Conservation (phyloP, 2,797 vertebrate genomes). For the Pseudochirops corinnae region DNA sequence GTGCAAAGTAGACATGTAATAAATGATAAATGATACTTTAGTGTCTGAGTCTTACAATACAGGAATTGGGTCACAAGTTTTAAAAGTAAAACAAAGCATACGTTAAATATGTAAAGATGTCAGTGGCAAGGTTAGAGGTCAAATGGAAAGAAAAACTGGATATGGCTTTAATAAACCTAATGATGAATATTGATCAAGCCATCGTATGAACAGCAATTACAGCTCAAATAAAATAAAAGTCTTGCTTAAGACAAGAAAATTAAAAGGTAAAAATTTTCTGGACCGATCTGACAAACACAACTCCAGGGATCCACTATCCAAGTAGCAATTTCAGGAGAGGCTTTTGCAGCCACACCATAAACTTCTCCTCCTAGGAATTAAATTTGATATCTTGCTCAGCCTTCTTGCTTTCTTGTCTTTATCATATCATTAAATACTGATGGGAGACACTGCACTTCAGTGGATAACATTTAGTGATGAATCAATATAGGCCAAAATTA, state of each 20-base stretch:
- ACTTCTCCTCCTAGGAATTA: slow-evolving; percentile 6
- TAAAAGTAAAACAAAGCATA: slow-evolving; percentile 20
- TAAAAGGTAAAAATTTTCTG: not conserved
- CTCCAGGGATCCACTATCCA: not conserved
- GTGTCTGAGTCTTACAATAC: not conserved
- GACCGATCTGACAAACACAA: not conserved
- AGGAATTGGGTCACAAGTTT: slow-evolving; percentile 1
- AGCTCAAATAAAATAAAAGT: not conserved
- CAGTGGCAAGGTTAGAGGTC: slow-evolving; percentile 12
- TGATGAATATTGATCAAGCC: slow-evolving; percentile 33
- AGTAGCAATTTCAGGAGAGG: not conserved
- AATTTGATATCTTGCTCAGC: not conserved
- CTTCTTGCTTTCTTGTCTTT: not conserved
- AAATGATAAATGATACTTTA: not conserved
- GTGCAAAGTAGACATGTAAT: not conserved
- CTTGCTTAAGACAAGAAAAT: slow-evolving; percentile 11
- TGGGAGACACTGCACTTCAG: not conserved
- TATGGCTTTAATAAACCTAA: not conserved
- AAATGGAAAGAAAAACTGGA: slow-evolving; percentile 1
- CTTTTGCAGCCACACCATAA: not conserved
- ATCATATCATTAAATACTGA: not conserved
- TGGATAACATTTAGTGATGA: not conserved
- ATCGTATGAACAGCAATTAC: not conserved
- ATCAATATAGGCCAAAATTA: not conserved
- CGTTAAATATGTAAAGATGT: slow-evolving; percentile 49